phyloP scores from a whole-genome alignment of 2,797 vertebrate genomes.

The Gymnoscopelus braueri region DNA sequence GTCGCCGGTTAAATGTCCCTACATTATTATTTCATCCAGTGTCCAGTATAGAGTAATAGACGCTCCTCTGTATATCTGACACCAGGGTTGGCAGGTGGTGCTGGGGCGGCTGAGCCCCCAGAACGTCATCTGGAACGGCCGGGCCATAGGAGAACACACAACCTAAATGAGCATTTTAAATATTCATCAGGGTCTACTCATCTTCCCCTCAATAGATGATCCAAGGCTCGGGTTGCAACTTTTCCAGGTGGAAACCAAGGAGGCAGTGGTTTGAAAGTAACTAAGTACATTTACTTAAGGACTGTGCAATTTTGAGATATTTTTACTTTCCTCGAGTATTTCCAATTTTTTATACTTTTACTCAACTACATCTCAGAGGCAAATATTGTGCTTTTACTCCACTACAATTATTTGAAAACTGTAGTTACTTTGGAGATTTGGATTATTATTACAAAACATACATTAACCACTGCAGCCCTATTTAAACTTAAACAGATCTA shows the following conservation, averaged over 20 bases:
- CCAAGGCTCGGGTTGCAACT: conserved; percentile 75
- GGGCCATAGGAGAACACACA: conserved; percentile 34
- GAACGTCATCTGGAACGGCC: conserved; percentile 52
- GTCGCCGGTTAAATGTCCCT: conserved; percentile 16
- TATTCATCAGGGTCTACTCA: conserved; percentile 77
- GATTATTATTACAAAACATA: too few relatives aligned
- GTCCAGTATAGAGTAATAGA: conserved; percentile 34
- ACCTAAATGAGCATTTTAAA: conserved; percentile 81
- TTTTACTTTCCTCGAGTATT: too few relatives aligned
- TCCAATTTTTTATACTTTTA: too few relatives aligned
- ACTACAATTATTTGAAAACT: too few relatives aligned
- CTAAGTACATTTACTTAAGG: too few relatives aligned
- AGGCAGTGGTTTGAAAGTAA: background rate
- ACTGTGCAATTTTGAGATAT: too few relatives aligned
- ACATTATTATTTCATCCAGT: conserved; percentile 64
- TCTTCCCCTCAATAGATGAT: conserved; percentile 65
- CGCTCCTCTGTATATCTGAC: conserved; percentile 60
- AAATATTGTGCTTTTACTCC: too few relatives aligned
- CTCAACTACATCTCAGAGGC: too few relatives aligned
- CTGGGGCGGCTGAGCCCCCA: conserved; percentile 42
- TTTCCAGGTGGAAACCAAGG: conserved; percentile 79
- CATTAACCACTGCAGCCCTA: too few relatives aligned
- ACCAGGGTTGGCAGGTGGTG: conserved; percentile 70
- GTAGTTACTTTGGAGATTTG: too few relatives aligned
- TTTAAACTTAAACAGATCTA: too few relatives aligned